These are phyloP conservation scores for Vandiemenella viatica DNA, from an alignment of 2,888 invertebrate species.

Conservation along the genomic window DNA sequence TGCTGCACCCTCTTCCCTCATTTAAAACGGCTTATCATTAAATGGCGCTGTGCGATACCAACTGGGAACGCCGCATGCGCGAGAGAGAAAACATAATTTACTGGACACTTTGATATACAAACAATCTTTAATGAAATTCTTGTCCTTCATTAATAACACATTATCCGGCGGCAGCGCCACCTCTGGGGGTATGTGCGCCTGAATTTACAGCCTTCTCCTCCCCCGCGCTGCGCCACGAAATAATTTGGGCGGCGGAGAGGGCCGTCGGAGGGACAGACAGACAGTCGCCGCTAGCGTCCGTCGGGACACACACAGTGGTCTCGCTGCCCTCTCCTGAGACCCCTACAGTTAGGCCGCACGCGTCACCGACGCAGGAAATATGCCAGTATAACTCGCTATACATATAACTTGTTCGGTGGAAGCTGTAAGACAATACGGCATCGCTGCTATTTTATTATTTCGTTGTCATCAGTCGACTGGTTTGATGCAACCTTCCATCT, in stretches of 20 bases:
- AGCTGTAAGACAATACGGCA: too few species aligned
- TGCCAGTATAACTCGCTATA: too few species aligned
- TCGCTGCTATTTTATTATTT: too few species aligned
- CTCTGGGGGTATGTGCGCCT: conserved; percentile 9
- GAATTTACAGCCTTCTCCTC: conserved; percentile 15
- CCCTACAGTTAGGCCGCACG: not conserved
- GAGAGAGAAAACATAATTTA: conserved; percentile 33
- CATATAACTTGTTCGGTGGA: too few species aligned
- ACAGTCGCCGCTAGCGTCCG: not conserved
- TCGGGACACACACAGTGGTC: not conserved
- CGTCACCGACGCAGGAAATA: too few species aligned
- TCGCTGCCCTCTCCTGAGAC: not conserved
- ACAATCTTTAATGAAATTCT: conserved; percentile 50
- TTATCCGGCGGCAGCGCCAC: conserved; percentile 25
- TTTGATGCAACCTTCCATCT: too few species aligned
- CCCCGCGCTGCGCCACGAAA: conserved; percentile 7
- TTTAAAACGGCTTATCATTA: conserved; percentile 17
- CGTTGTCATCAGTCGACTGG: too few species aligned
- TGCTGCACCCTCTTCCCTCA: conserved; percentile 1
- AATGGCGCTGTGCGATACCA: conserved; percentile 7
- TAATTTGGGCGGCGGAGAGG: conserved; percentile 6
- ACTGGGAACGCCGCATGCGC: conserved; percentile 14
- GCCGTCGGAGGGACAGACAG: conserved; percentile 1
- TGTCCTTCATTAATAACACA: conserved; percentile 51
- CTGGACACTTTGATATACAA: conserved; percentile 45